Evolutionary conservation across 2,797 vertebrate genomes (phyloP).

Genomic region (Sparidentex hasta): DNA sequence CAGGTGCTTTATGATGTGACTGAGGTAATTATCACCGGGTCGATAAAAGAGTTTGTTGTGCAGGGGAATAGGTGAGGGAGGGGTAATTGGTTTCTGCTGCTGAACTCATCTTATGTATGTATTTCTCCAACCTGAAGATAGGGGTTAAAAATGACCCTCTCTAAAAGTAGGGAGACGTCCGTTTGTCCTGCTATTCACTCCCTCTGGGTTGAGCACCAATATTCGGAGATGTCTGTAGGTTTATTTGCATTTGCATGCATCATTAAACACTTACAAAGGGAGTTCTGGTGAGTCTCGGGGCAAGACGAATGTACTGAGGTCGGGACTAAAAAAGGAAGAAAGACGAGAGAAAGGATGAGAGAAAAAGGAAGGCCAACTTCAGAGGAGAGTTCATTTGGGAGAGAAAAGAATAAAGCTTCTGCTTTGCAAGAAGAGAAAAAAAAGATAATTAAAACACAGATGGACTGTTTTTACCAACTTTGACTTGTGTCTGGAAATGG

Average conservation of each 20-base stretch:
- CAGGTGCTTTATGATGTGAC: slow-evolving; percentile 89
- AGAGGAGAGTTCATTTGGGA: slow-evolving; percentile 31
- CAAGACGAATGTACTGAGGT: slow-evolving; percentile 48
- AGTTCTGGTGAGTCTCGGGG: slow-evolving; percentile 53
- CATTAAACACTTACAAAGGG: slow-evolving; percentile 73
- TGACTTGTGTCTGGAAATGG: neutral
- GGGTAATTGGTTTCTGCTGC: slow-evolving; percentile 83
- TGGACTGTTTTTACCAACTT: slow-evolving; percentile 22
- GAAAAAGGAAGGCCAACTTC: slow-evolving; percentile 24
- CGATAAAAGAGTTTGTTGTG: slow-evolving; percentile 87
- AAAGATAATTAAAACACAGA: slow-evolving; percentile 32
- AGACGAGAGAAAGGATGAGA: slow-evolving; percentile 14
- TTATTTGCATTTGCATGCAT: slow-evolving; percentile 77
- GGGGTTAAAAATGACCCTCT: slow-evolving; percentile 64
- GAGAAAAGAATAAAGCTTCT: slow-evolving; percentile 19
- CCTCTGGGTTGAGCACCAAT: slow-evolving; percentile 59
- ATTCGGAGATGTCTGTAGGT: slow-evolving; percentile 60
- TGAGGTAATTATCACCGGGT: slow-evolving; percentile 88
- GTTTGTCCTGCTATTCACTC: slow-evolving; percentile 40
- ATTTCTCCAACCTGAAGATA: slow-evolving; percentile 67
- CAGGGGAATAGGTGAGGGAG: slow-evolving; percentile 68
- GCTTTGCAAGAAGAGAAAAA: slow-evolving; percentile 11
- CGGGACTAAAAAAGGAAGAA: slow-evolving; percentile 26
- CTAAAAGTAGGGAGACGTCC: slow-evolving; percentile 45
- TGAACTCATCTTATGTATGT: slow-evolving; percentile 76